A percentile compares a stretch with the other conserved stretches of the same genome.
Conservation (phyloP, 1,140 invertebrate genomes). For the Neoseiulus cucumeris region DNA sequence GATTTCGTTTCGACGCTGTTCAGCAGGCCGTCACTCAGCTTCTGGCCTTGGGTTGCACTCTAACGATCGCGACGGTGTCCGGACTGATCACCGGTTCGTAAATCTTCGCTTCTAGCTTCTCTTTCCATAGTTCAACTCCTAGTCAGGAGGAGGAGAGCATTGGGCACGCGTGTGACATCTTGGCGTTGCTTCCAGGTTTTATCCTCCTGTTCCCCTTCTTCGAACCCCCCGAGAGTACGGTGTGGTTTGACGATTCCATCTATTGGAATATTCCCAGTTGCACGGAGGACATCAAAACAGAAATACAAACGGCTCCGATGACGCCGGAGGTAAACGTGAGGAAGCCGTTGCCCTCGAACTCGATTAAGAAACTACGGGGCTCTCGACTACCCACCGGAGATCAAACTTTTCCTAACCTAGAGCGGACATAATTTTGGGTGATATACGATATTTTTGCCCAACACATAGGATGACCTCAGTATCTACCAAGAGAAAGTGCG, state of each 20-base stretch:
- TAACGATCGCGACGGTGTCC: slow-evolving; percentile 46
- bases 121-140: slow-evolving; percentile 5
- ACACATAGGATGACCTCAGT: too few species aligned
- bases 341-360: too few species aligned
- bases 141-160: background rate
- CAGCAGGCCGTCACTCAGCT: slow-evolving; percentile 60
- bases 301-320: too few species aligned
- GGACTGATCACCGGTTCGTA: slow-evolving; percentile 55
- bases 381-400: too few species aligned
- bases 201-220: slow-evolving; percentile 20
- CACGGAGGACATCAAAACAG: too few species aligned
- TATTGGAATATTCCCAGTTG: slow-evolving; percentile 24
- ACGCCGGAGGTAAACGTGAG: too few species aligned
- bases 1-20: slow-evolving; percentile 38
- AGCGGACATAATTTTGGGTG: too few species aligned
- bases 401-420: too few species aligned
- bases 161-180: background rate
- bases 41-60: slow-evolving; percentile 44
- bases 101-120: slow-evolving; percentile 15
- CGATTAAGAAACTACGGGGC: too few species aligned
- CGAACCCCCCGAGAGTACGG: slow-evolving; percentile 19
- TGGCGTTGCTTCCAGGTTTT: slow-evolving; percentile 18
- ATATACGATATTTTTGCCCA: too few species aligned
- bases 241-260: slow-evolving; percentile 23
- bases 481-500: too few species aligned